A percentile compares a stretch with the other conserved stretches of the same genome.
These are phyloP conservation scores for Colossoma macropomum DNA, from an alignment of 2,113 vertebrate species.

Conservation along the genomic window DNA sequence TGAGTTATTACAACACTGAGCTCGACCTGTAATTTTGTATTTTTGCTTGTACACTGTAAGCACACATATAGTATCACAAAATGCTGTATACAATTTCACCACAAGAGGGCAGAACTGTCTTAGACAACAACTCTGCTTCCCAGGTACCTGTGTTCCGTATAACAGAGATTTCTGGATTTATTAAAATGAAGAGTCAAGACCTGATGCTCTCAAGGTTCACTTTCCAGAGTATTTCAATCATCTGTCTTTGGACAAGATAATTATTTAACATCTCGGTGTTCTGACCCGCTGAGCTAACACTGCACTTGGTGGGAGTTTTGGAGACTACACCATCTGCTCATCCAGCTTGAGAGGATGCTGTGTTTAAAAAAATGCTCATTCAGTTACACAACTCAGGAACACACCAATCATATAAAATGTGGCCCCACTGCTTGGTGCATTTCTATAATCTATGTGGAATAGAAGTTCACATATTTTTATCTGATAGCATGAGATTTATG, in stretches of 20 bases:
- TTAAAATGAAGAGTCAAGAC: neutral
- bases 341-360: slow-evolving; percentile 2
- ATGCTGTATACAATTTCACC: neutral
- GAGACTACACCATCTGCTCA: slow-evolving; percentile 23
- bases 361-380: neutral
- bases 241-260: slow-evolving; percentile 11
- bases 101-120: slow-evolving; percentile 48
- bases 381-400: neutral
- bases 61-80: no score
- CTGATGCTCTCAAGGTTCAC: neutral
- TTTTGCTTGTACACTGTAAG: no score
- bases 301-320: slow-evolving; percentile 13
- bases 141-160: neutral
- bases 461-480: slow-evolving; percentile 9
- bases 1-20: no score
- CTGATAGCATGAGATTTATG: slow-evolving; percentile 40
- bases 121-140: neutral
- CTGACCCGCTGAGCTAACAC: neutral
- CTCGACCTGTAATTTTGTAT: no score
- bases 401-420: neutral
- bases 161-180: neutral
- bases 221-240: slow-evolving; percentile 5
- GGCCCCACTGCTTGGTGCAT: neutral
- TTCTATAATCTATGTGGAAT: neutral
- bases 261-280: neutral